Conservation (phyloP, 1,140 invertebrate species). For the Habropoda laboriosa region DNA sequence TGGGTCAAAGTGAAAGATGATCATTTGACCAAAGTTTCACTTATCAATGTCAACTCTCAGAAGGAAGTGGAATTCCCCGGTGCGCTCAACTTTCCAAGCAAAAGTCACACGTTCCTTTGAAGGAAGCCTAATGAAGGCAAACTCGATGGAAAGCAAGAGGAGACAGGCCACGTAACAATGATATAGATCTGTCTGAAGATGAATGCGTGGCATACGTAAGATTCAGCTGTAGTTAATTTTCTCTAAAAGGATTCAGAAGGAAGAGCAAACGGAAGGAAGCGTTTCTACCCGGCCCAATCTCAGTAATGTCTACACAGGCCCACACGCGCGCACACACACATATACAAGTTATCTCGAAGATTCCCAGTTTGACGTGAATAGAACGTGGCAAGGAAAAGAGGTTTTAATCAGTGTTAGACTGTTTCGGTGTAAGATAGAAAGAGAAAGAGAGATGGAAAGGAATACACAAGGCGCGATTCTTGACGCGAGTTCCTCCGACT, state of each 20-base stretch:
- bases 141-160: neutral
- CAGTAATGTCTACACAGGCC: constrained; percentile 19
- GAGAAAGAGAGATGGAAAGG: neutral
- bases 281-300: constrained; percentile 10
- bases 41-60: too few relatives aligned
- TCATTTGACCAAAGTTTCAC: too few relatives aligned
- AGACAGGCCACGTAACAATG: neutral
- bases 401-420: constrained; percentile 18
- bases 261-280: constrained; percentile 3
- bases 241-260: constrained; percentile 26
- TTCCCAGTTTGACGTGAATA: neutral
- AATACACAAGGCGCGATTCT: neutral
- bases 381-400: neutral
- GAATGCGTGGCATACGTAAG: neutral
- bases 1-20: too few relatives aligned
- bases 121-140: too few relatives aligned
- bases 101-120: too few relatives aligned
- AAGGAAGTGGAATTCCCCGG: too few relatives aligned
- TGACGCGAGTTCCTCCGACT: neutral
- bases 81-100: neutral
- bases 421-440: too few relatives aligned
- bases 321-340: too few relatives aligned
- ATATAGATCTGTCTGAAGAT: neutral
- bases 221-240: constrained; percentile 12
- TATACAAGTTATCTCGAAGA: neutral